A percentile compares a stretch with the other conserved stretches of the same genome.
Evolutionary conservation across 2,113 vertebrate genomes (phyloP).

Genomic region (Aramus guarauna): DNA sequence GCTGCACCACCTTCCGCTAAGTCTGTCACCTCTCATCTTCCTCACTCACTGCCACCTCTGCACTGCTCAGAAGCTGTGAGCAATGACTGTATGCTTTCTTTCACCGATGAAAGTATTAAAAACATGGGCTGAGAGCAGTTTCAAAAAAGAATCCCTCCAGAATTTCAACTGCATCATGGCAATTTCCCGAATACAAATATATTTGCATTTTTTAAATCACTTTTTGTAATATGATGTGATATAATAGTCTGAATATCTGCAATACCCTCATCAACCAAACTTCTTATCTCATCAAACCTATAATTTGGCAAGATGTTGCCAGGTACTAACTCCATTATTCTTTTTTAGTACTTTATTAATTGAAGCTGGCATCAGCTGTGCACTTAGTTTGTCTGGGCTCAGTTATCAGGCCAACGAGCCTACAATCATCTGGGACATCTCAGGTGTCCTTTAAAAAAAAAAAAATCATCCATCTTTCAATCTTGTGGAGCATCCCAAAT

Average conservation of each 20-base stretch:
- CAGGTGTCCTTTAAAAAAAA: background rate
- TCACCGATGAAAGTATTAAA: background rate
- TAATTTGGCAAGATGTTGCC: background rate
- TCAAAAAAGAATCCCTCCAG: background rate
- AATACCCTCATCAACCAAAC: background rate
- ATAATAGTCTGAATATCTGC: background rate
- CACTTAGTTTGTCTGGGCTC: background rate
- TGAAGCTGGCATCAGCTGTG: background rate
- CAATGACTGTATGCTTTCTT: background rate
- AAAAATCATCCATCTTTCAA: background rate
- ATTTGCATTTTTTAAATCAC: background rate
- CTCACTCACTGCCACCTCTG: background rate
- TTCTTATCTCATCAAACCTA: background rate
- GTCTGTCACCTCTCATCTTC: background rate
- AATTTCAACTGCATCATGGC: background rate
- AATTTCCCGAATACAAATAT: background rate
- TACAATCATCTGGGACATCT: background rate
- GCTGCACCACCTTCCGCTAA: rapidly evolving
- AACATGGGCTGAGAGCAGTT: background rate
- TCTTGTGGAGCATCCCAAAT: background rate
- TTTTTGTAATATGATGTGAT: background rate
- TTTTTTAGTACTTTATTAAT: background rate
- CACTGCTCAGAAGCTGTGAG: background rate
- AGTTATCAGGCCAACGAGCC: background rate
- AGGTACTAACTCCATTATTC: background rate